phyloP scores from a whole-genome alignment of 92 coral and sea anemone species.

The Umimayanthus kanabou region DNA sequence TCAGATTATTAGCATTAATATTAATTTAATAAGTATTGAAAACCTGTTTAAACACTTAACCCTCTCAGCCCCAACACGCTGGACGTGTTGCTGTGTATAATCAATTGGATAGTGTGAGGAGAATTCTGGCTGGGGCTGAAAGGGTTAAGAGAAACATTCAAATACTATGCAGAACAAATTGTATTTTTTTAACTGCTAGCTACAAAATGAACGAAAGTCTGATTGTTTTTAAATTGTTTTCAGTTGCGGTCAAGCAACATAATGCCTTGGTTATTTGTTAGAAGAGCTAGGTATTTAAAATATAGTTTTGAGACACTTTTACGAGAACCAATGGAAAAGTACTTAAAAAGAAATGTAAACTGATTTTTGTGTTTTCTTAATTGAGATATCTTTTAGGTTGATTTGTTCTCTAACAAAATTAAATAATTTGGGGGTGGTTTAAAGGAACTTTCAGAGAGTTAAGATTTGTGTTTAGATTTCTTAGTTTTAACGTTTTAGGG shows the following conservation, averaged over 20 bases:
- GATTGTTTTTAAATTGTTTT: not conserved
- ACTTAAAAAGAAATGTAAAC: not conserved
- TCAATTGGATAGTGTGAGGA: no score
- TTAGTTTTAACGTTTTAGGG: not conserved
- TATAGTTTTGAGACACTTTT: not conserved
- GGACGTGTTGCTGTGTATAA: no score
- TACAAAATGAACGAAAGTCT: not conserved
- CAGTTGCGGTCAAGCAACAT: slow-evolving; percentile 6
- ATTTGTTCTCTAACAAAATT: no score
- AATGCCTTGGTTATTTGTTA: not conserved
- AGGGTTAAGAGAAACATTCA: not conserved
- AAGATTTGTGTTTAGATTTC: not conserved
- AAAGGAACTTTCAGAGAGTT: not conserved
- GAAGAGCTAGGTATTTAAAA: not conserved
- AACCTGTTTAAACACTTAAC: no score
- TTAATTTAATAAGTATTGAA: no score
- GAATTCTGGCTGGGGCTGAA: no score
- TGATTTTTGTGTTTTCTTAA: no score
- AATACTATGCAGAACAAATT: not conserved
- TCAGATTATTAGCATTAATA: not conserved
- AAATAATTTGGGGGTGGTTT: not conserved
- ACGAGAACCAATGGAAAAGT: not conserved
- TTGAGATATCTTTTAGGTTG: not conserved
- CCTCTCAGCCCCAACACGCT: no score
- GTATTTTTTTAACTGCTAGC: not conserved